phyloP scores from a whole-genome alignment of 2,888 invertebrate genomes.

The Trissolcus brochymenae region DNA sequence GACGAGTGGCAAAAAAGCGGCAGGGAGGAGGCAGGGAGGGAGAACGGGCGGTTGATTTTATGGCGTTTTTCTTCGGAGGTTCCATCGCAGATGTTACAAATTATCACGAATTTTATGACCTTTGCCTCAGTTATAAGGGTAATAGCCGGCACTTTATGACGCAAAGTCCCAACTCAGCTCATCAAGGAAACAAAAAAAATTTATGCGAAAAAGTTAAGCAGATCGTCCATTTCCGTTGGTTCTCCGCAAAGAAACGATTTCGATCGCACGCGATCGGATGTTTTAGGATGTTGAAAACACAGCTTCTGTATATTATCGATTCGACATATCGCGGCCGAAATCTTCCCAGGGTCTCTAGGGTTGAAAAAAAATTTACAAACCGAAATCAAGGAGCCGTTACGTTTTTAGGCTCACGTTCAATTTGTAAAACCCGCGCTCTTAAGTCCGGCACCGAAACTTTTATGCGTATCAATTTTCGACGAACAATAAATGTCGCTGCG shows the following conservation, averaged over 20 bases:
- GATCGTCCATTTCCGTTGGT: too few relatives aligned
- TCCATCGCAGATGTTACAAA: conserved; percentile 49
- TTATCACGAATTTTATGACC: conserved; percentile 53
- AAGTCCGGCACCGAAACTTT: conserved; percentile 25
- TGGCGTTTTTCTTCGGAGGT: conserved; percentile 45
- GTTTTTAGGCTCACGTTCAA: conserved; percentile 13
- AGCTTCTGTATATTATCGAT: conserved; percentile 23
- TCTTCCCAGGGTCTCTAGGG: background rate
- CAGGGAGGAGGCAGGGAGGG: conserved; percentile 11
- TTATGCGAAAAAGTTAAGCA: background rate
- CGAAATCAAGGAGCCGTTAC: conserved; percentile 4
- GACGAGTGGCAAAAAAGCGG: conserved; percentile 10
- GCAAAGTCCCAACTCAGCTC: conserved; percentile 14
- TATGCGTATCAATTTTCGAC: conserved; percentile 39
- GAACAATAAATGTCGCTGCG: conserved; percentile 36
- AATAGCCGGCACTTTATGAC: conserved; percentile 40
- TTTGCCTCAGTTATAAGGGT: conserved; percentile 44
- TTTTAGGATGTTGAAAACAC: conserved; percentile 7
- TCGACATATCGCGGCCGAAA: conserved; percentile 4
- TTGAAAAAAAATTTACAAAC: conserved; percentile 1
- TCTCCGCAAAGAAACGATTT: too few relatives aligned
- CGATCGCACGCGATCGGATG: too few relatives aligned
- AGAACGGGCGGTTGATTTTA: conserved; percentile 31
- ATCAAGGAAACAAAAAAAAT: background rate
- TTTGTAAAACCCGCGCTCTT: conserved; percentile 28